Evolutionary conservation across 2,888 invertebrate genomes (phyloP).

Genomic region (Gymnocheta viridis): DNA sequence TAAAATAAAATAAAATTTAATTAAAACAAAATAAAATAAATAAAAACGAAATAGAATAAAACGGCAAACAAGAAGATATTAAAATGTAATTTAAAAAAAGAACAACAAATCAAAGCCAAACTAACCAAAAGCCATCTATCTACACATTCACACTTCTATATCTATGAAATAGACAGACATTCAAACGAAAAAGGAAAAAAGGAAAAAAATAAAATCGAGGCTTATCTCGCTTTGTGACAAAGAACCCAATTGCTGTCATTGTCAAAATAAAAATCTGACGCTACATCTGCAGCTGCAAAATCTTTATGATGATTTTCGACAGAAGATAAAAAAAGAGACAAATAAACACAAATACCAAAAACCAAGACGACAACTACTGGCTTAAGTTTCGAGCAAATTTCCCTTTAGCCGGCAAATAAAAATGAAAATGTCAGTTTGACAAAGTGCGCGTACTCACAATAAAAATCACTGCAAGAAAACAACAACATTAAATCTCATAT

Average conservation of each 20-base stretch:
- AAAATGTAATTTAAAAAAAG: conserved; percentile 6
- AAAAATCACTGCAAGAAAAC: conserved; percentile 38
- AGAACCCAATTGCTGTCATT: conserved; percentile 62
- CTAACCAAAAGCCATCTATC: not conserved
- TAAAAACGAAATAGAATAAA: not conserved
- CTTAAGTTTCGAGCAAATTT: conserved; percentile 41
- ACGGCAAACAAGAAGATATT: not conserved
- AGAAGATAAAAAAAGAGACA: conserved; percentile 7
- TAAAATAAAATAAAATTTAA: conserved; percentile 25
- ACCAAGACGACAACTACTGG: not conserved
- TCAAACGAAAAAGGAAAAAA: conserved; percentile 28
- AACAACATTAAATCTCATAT: conserved; percentile 22
- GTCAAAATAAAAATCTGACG: conserved; percentile 61
- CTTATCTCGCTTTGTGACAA: conserved; percentile 63
- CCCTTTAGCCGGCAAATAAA: conserved; percentile 43
- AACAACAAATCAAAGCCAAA: conserved; percentile 24
- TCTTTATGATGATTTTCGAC: conserved; percentile 56
- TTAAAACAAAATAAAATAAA: not conserved
- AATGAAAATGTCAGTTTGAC: conserved; percentile 77
- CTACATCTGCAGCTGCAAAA: conserved; percentile 33
- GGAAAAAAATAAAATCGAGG: conserved; percentile 25
- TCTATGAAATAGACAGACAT: too few relatives aligned
- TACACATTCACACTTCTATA: conserved; percentile 42
- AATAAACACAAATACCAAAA: conserved; percentile 21
- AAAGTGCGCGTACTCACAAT: conserved; percentile 75